Percentiles rank a stretch among this genome's conserved stretches.
Evolutionary conservation across 2,888 invertebrate genomes (phyloP).

Genomic region (Xylota sylvarum): DNA sequence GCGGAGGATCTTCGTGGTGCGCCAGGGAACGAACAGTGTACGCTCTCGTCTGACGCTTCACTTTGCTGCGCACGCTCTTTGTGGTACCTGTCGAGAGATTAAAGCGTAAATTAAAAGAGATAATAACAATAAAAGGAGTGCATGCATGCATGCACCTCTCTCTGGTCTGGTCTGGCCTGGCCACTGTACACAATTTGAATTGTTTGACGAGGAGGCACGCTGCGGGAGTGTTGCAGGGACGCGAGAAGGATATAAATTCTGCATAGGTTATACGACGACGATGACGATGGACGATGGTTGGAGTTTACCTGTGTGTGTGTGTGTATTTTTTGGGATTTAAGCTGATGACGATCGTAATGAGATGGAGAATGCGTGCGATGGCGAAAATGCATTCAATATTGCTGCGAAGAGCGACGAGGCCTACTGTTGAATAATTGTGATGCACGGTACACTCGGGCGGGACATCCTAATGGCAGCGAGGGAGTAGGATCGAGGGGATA

Average conservation of each 20-base stretch:
- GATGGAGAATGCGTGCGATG: conserved; percentile 43
- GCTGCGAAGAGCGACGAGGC: neutral
- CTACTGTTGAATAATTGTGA: conserved; percentile 47
- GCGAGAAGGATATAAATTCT: conserved; percentile 17
- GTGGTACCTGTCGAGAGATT: conserved; percentile 69
- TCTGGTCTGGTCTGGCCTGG: neutral
- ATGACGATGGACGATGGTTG: conserved; percentile 1
- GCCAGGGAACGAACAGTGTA: conserved; percentile 21
- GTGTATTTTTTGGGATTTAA: conserved; percentile 43
- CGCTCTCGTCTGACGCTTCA: conserved; percentile 33
- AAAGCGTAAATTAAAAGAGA: conserved; percentile 75
- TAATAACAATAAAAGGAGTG: conserved; percentile 71
- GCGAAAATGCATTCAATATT: conserved; percentile 11
- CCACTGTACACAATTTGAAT: conserved; percentile 15
- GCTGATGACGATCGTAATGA: conserved; percentile 52
- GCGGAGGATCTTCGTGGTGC: conserved; percentile 25
- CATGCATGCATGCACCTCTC: conserved; percentile 48
- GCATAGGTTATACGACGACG: conserved; percentile 9
- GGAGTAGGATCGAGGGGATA: conserved; percentile 37
- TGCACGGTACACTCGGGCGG: conserved; percentile 20
- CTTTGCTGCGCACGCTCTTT: conserved; percentile 59
- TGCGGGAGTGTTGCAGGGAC: conserved; percentile 1
- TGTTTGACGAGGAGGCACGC: neutral
- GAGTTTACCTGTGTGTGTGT: no score
- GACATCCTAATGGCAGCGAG: conserved; percentile 34